Conservation (phyloP, 2,797 vertebrate genomes). For the Cephalopachus bancanus region DNA sequence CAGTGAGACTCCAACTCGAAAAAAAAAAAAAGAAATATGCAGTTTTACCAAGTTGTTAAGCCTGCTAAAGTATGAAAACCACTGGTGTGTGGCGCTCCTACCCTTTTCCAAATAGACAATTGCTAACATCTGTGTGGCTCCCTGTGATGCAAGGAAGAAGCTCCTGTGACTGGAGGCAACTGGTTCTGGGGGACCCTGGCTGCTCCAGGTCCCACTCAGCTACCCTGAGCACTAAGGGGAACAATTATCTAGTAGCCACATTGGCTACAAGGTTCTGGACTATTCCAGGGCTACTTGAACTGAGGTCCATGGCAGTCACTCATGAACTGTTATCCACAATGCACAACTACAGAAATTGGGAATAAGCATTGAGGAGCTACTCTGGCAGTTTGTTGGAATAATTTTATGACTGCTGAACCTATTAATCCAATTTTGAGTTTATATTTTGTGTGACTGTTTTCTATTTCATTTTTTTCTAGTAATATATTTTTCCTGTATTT, state of each 20-base stretch:
- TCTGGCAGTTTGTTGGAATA: neutral
- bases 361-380: neutral
- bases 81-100: neutral
- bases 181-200: neutral
- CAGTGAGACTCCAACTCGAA: no score
- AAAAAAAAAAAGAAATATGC: neutral
- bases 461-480: neutral
- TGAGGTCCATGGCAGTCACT: rapidly evolving
- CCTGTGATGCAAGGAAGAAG: neutral
- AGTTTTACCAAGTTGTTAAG: neutral
- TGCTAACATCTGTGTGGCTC: neutral
- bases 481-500: neutral
- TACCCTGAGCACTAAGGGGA: neutral
- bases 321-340: neutral
- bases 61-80: neutral
- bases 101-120: neutral
- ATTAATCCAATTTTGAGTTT: neutral
- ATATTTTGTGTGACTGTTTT: neutral
- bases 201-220: neutral
- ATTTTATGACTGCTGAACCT: neutral
- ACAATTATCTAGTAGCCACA: neutral
- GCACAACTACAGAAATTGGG: neutral
- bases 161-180: neutral
- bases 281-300: neutral
- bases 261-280: neutral